These are phyloP conservation scores for Cossypha caffra DNA, from an alignment of 2,797 vertebrate species.

Conservation along the genomic window DNA sequence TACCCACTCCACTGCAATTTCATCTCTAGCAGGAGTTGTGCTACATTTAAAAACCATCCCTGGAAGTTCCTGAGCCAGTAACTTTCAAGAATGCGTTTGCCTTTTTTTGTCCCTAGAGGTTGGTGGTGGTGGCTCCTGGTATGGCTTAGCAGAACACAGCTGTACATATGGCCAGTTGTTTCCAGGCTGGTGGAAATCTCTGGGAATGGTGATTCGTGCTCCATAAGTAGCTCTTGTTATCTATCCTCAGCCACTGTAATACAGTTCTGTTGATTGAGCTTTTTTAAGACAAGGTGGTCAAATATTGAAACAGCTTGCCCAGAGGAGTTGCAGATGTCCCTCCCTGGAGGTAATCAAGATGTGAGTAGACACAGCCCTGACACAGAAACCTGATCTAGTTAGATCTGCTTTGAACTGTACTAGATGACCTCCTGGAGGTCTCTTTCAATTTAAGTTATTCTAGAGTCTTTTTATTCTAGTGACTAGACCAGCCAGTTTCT, in stretches of 20 bases:
- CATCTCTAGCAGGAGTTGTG: not conserved
- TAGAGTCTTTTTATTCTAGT: not conserved
- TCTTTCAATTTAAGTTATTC: not conserved
- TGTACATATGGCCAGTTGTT: not conserved
- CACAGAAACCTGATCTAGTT: not conserved
- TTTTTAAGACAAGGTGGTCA: not conserved
- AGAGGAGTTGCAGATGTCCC: not conserved
- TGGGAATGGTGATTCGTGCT: not conserved
- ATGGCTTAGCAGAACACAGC: not conserved
- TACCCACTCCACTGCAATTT: not conserved
- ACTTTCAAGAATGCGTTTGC: not conserved
- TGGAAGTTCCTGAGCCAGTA: not conserved
- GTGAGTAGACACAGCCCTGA: not conserved
- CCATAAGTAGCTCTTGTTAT: not conserved
- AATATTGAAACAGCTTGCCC: not conserved
- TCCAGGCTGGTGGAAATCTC: not conserved
- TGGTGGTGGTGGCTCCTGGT: not conserved
- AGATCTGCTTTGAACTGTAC: not conserved
- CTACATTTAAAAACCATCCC: not conserved
- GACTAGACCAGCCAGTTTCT: not conserved
- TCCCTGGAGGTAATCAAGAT: not conserved
- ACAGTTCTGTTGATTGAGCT: rapidly evolving
- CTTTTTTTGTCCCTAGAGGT: not conserved
- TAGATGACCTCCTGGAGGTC: not conserved
- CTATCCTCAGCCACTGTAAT: not conserved